phyloP scores from a whole-genome alignment of 2,797 vertebrate genomes.

The Kryptolebias ocellatus region DNA sequence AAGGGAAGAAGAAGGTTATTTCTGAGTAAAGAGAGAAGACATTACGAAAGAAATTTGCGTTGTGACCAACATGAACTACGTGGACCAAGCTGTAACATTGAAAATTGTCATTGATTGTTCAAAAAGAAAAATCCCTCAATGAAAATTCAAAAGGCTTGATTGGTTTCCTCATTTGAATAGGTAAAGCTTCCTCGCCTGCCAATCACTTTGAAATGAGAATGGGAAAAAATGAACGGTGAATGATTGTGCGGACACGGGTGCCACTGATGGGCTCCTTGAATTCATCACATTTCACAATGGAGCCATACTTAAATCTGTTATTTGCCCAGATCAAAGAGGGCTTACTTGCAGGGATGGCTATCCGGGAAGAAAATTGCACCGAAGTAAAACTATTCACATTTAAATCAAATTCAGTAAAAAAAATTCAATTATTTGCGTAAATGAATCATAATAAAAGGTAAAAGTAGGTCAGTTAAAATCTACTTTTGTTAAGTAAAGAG shows the following conservation, averaged over 20 bases:
- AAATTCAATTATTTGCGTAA: neutral
- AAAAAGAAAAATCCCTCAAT: constrained; percentile 38
- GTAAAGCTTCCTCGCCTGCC: constrained; percentile 39
- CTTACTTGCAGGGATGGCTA: constrained; percentile 5
- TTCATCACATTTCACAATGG: constrained; percentile 43
- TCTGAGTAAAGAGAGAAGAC: constrained; percentile 26
- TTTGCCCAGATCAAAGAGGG: constrained; percentile 41
- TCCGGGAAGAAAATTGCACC: neutral
- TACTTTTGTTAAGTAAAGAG: neutral
- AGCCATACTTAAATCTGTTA: constrained; percentile 39
- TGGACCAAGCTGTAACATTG: constrained; percentile 36
- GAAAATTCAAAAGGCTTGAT: constrained; percentile 30
- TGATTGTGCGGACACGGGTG: constrained; percentile 33
- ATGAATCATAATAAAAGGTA: neutral
- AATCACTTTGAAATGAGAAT: constrained; percentile 49
- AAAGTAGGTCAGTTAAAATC: constrained; percentile 8
- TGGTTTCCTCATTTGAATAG: constrained; percentile 42
- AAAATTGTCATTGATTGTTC: constrained; percentile 38
- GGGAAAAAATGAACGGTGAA: constrained; percentile 29
- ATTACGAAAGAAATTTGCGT: constrained; percentile 23
- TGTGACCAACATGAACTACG: constrained; percentile 2
- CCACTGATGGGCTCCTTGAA: constrained; percentile 26
- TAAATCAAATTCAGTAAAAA: neutral
- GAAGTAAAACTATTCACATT: neutral
- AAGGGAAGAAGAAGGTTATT: constrained; percentile 10